These are phyloP conservation scores for Trichomycterus rosablanca DNA, from an alignment of 2,113 vertebrate genomes.

Conservation along the genomic window DNA sequence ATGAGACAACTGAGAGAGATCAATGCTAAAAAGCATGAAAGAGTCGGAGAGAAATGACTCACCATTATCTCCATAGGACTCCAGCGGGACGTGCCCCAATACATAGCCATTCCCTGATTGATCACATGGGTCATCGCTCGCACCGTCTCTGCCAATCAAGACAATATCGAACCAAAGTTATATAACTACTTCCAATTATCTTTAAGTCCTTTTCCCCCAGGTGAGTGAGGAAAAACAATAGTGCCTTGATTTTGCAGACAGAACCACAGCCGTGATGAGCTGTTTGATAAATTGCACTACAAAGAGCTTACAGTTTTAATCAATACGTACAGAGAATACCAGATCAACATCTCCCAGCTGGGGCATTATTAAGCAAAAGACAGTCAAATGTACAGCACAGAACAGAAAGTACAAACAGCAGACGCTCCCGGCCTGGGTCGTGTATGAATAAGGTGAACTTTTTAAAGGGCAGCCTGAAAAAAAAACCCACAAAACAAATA, in stretches of 20 bases:
- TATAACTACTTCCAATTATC: not conserved
- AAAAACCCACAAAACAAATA: too few species aligned
- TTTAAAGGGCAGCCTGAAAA: too few species aligned
- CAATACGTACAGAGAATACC: slow-evolving; percentile 1
- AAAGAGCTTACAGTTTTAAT: slow-evolving; percentile 12
- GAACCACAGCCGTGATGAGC: not conserved
- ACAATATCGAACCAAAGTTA: too few species aligned
- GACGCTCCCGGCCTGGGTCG: too few species aligned
- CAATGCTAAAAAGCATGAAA: not conserved
- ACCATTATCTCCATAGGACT: slow-evolving; percentile 91
- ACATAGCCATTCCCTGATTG: slow-evolving; percentile 88
- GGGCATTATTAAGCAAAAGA: slow-evolving; percentile 10
- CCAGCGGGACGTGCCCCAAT: slow-evolving; percentile 91
- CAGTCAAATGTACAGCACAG: too few species aligned
- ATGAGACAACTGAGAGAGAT: too few species aligned
- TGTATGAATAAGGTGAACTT: too few species aligned
- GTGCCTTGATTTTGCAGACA: slow-evolving; percentile 8
- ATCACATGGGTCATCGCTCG: slow-evolving; percentile 91
- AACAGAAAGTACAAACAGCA: too few species aligned
- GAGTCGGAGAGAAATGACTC: slow-evolving; percentile 36
- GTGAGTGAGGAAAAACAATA: not conserved
- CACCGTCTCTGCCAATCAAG: slow-evolving; percentile 77
- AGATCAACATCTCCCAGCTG: not conserved
- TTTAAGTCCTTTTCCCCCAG: not conserved
- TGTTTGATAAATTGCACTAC: not conserved